Evolutionary conservation across 37 sponge, comb jelly and placozoan genomes (phyloP).

Genomic region (Aplysina aerophoba): DNA sequence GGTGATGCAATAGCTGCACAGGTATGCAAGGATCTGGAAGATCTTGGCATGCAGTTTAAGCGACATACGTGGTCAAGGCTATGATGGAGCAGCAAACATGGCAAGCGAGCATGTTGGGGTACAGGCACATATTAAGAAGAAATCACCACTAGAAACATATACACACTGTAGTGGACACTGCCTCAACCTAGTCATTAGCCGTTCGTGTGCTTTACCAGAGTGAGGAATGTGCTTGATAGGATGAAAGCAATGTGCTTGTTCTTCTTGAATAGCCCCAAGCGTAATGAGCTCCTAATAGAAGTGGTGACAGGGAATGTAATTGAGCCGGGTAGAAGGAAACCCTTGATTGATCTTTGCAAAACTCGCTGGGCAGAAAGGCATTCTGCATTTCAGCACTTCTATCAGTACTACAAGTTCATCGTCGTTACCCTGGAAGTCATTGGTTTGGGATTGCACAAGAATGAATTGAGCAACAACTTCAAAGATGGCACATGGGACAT

Average conservation of each 20-base stretch:
- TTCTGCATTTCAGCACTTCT: background rate
- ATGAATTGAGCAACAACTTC: slow-evolving; percentile 9
- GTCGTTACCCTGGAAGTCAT: background rate
- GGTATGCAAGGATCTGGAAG: background rate
- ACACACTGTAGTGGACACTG: background rate
- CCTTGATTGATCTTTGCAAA: background rate
- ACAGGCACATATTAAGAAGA: background rate
- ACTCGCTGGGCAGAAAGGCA: background rate
- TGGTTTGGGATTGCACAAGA: slow-evolving; percentile 25
- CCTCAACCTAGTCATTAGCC: background rate
- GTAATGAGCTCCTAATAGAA: background rate
- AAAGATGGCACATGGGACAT: slow-evolving; percentile 17
- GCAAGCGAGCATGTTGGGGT: background rate
- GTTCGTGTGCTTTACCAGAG: background rate
- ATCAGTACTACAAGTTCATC: background rate
- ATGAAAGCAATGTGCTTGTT: background rate
- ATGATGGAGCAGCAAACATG: background rate
- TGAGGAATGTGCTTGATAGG: background rate
- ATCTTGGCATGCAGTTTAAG: background rate
- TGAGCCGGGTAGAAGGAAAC: background rate
- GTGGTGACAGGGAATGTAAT: background rate
- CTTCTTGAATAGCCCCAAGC: background rate
- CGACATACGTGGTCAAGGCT: background rate
- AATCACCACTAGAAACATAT: background rate
- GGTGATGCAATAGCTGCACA: background rate